Percentiles rank a stretch among this genome's conserved stretches.
Evolutionary conservation across 1,140 invertebrate species (phyloP).

Genomic region (Solen grandis): DNA sequence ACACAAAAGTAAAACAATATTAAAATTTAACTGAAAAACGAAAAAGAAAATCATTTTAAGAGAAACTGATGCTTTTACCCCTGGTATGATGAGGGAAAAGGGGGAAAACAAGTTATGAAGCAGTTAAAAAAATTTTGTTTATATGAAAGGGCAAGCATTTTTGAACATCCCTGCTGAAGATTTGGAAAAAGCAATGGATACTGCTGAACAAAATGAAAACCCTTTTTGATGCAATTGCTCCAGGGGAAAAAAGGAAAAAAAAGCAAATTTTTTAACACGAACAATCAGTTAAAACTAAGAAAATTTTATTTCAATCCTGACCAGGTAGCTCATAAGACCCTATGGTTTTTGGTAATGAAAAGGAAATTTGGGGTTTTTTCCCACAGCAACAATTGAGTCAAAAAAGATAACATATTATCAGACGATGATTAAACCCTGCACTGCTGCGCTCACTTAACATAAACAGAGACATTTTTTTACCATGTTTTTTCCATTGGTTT

Average conservation of each 20-base stretch:
- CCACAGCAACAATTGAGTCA: neutral
- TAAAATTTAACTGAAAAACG: neutral
- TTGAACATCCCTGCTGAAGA: neutral
- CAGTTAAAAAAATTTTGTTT: neutral
- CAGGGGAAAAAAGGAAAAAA: conserved; percentile 9
- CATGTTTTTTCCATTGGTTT: neutral
- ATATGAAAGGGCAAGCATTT: conserved; percentile 9
- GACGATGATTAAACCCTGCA: neutral
- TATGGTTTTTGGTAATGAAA: neutral
- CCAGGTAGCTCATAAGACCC: neutral
- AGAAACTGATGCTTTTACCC: neutral
- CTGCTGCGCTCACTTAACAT: neutral
- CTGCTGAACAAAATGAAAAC: neutral
- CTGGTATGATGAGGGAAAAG: neutral
- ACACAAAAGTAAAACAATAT: neutral
- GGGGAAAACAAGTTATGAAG: neutral
- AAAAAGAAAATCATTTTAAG: neutral
- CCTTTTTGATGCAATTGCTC: conserved; percentile 7
- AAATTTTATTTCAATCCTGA: conserved; percentile 8
- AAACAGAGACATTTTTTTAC: conserved; percentile 8
- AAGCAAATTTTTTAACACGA: neutral
- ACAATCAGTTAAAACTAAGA: neutral
- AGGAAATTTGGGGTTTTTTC: neutral
- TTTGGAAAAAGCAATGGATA: conserved; percentile 1
- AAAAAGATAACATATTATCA: neutral